Evolutionary conservation across 2,113 vertebrate species (phyloP).

Genomic region (Psittacus erithacus): DNA sequence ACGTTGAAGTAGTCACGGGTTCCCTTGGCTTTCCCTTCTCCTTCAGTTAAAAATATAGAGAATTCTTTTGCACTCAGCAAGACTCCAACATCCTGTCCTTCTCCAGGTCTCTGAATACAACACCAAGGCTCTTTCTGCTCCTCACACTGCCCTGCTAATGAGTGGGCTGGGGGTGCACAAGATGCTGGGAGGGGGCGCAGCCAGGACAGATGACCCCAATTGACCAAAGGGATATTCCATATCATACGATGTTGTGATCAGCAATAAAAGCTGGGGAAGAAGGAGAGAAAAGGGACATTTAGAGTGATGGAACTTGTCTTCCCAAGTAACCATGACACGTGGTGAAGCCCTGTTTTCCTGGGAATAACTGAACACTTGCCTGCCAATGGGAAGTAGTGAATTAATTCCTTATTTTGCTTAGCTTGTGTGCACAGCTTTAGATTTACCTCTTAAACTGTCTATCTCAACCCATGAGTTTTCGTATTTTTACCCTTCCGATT

Average conservation of each 20-base stretch:
- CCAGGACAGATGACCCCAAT: neutral
- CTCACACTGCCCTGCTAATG: neutral
- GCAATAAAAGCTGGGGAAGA: neutral
- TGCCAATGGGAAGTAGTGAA: neutral
- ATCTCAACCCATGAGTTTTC: neutral
- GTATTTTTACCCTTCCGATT: neutral
- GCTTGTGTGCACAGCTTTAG: neutral
- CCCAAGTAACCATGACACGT: rapidly evolving
- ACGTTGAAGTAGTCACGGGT: neutral
- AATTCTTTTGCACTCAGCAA: neutral
- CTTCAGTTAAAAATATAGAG: neutral
- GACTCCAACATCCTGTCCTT: neutral
- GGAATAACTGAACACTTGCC: neutral
- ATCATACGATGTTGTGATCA: neutral
- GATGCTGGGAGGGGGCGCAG: neutral
- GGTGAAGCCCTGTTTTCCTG: neutral
- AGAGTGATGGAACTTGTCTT: neutral
- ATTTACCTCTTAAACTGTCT: neutral
- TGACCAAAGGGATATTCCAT: neutral
- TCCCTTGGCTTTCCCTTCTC: neutral
- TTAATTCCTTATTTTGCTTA: neutral
- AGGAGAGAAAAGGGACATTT: neutral
- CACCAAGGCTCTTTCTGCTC: neutral
- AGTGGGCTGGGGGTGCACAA: neutral
- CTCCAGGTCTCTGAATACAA: neutral